Percentiles rank a stretch among this genome's conserved stretches.
These are phyloP conservation scores for Halyomorpha halys DNA, from an alignment of 1,140 invertebrate genomes.

Conservation along the genomic window DNA sequence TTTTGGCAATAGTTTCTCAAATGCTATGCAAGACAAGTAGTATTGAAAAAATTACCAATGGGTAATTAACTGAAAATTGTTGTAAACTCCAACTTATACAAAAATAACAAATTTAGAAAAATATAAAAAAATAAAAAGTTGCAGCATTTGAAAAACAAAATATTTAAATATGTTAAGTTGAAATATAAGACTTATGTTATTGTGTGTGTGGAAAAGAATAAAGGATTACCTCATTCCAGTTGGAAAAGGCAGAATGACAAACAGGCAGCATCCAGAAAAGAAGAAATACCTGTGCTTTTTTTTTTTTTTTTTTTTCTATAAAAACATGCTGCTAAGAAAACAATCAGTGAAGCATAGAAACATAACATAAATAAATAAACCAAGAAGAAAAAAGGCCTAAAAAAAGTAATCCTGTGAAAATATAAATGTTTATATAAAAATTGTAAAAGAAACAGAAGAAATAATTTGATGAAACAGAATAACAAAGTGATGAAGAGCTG, in stretches of 20 bases:
- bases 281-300: slow-evolving; percentile 13
- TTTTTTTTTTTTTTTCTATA: neutral
- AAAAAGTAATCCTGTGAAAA: neutral
- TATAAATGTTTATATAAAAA: neutral
- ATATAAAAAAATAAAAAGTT: too few species aligned
- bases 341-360: too few species aligned
- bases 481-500: neutral
- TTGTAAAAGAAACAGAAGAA: neutral
- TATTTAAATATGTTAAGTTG: too few species aligned
- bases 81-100: too few species aligned
- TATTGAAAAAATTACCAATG: too few species aligned
- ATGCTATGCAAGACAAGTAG: too few species aligned
- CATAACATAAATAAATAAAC: slow-evolving; percentile 1
- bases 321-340: slow-evolving; percentile 7
- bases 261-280: slow-evolving; percentile 6
- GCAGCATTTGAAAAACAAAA: too few species aligned
- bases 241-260: slow-evolving; percentile 4
- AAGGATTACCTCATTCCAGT: neutral
- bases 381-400: neutral
- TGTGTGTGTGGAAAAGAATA: slow-evolving; percentile 4
- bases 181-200: too few species aligned
- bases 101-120: too few species aligned
- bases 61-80: too few species aligned
- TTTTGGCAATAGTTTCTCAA: too few species aligned
- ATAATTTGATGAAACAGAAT: neutral